Conservation (phyloP, 1,140 invertebrate genomes). For the Dryas iulia region DNA sequence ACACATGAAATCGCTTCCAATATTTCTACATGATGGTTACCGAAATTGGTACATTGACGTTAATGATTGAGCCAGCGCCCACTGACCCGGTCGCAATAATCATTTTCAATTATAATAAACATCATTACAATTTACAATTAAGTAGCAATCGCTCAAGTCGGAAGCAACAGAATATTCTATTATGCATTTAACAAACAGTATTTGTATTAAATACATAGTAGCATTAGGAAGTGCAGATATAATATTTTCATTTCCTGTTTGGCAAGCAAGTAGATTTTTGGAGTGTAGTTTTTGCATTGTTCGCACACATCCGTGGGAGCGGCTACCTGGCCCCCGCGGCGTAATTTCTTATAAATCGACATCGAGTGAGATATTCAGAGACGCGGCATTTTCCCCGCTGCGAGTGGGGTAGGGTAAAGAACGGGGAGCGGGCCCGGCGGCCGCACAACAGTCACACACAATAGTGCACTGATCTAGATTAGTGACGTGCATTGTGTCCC, state of each 20-base stretch:
- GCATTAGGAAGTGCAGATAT: conserved; percentile 61
- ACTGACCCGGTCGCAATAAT: conserved; percentile 15
- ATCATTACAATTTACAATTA: conserved; percentile 5
- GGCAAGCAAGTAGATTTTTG: conserved; percentile 55
- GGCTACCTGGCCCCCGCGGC: conserved; percentile 70
- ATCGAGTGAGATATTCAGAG: conserved; percentile 72
- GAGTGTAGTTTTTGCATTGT: conserved; percentile 70
- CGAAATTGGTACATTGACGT: conserved; percentile 55
- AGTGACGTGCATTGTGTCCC: conserved; percentile 77
- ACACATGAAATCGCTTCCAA: conserved; percentile 59
- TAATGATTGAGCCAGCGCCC: conserved; percentile 45
- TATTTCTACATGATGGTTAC: conserved; percentile 67
- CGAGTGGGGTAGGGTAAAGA: too few species aligned
- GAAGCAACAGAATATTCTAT: not conserved
- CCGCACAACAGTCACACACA: conserved; percentile 57
- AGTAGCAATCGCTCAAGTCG: not conserved
- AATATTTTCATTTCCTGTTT: conserved; percentile 79
- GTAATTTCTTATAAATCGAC: conserved; percentile 77
- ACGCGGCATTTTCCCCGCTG: conserved; percentile 56
- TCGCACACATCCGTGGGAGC: conserved; percentile 68
- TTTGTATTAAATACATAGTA: conserved; percentile 23
- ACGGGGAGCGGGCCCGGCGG: conserved; percentile 41
- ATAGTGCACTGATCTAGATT: conserved; percentile 78
- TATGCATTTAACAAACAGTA: not conserved
- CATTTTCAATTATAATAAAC: conserved; percentile 28